A percentile compares a stretch with the other conserved stretches of the same genome.
Evolutionary conservation across 1,140 invertebrate genomes (phyloP).

Genomic region (Ceratosolen solmsi): DNA sequence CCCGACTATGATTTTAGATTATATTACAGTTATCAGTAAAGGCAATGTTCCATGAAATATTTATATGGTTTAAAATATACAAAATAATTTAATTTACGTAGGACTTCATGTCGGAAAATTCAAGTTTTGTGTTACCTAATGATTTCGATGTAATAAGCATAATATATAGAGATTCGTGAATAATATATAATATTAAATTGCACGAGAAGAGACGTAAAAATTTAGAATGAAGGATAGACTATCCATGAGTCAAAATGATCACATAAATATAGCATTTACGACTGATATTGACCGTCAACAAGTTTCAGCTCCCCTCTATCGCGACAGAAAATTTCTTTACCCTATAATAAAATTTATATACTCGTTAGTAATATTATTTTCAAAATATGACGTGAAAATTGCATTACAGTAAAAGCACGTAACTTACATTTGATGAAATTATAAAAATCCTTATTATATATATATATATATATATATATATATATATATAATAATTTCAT

Average conservation of each 20-base stretch:
- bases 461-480: too few species aligned
- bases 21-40: too few species aligned
- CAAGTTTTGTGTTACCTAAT: neutral
- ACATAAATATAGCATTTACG: neutral
- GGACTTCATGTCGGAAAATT: neutral
- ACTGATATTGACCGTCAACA: neutral
- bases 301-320: neutral
- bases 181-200: neutral
- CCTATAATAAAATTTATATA: conserved; percentile 2
- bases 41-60: neutral
- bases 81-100: too few species aligned
- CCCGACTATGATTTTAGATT: too few species aligned
- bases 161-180: too few species aligned
- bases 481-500: too few species aligned
- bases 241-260: neutral
- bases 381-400: neutral
- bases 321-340: too few species aligned
- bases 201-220: neutral
- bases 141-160: neutral
- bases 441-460: too few species aligned
- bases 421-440: too few species aligned
- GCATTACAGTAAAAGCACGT: too few species aligned
- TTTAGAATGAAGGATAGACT: neutral
- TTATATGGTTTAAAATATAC: neutral
- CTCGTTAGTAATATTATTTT: neutral